Conservation (phyloP, 2,113 vertebrate genomes). For the Stercorarius parasiticus region DNA sequence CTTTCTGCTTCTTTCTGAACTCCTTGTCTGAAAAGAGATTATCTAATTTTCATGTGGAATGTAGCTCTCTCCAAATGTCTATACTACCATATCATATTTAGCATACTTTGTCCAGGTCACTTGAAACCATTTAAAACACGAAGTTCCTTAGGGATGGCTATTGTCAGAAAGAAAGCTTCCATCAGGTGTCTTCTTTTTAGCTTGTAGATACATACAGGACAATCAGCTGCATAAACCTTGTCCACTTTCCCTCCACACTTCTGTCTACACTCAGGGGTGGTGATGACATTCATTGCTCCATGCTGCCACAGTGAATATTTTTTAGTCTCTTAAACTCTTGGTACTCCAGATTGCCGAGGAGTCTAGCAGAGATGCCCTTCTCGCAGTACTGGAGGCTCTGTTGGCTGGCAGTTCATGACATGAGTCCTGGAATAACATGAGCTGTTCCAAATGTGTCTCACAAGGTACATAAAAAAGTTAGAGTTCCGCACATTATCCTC, state of each 20-base stretch:
- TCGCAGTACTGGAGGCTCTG: neutral
- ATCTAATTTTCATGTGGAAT: neutral
- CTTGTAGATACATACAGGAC: neutral
- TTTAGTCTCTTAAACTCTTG: neutral
- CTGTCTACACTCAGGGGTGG: neutral
- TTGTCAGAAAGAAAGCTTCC: neutral
- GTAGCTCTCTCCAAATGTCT: neutral
- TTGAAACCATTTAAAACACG: neutral
- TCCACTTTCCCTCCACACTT: neutral
- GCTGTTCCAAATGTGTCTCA: neutral
- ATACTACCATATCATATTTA: neutral
- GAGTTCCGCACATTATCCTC: neutral
- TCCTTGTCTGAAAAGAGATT: neutral
- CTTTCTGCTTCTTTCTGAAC: neutral
- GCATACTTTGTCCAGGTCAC: neutral
- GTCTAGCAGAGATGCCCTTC: neutral
- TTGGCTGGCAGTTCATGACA: fast-evolving
- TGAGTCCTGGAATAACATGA: neutral
- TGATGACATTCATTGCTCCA: neutral
- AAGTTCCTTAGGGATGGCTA: neutral
- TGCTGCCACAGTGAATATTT: neutral
- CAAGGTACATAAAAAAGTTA: neutral
- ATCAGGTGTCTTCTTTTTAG: neutral
- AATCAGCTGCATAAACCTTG: neutral
- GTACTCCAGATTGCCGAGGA: neutral